A percentile compares a stretch with the other conserved stretches of the same genome.
Evolutionary conservation across 2,797 vertebrate species (phyloP).

Genomic region (Uromys caudimaculatus): DNA sequence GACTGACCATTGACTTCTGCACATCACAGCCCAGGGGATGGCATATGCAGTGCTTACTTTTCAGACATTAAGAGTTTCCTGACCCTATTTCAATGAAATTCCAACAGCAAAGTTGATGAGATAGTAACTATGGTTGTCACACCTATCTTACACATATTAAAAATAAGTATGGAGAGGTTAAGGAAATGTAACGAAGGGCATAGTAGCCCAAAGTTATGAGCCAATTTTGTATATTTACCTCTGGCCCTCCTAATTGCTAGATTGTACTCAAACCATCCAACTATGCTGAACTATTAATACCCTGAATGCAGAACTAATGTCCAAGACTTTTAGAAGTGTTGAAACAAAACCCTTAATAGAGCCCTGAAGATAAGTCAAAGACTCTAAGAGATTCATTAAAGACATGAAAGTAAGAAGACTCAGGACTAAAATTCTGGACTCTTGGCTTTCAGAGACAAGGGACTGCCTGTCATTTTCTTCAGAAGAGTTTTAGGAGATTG

Average conservation of each 20-base stretch:
- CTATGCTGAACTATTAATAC: background rate
- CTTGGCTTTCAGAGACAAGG: background rate
- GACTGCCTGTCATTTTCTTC: background rate
- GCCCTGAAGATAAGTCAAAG: background rate
- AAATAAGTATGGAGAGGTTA: background rate
- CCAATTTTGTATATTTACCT: background rate
- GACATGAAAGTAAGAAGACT: background rate
- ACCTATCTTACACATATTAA: background rate
- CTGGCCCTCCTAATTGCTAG: background rate
- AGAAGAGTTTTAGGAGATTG: background rate
- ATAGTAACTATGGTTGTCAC: background rate
- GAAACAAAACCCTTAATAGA: background rate
- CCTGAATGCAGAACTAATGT: background rate
- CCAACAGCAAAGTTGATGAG: background rate
- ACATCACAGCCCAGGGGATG: background rate
- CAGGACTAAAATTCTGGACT: background rate
- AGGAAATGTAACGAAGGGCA: background rate
- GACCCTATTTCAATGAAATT: background rate
- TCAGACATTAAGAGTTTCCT: background rate
- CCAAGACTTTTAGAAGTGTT: background rate
- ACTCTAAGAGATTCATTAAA: background rate
- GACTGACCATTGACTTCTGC: background rate
- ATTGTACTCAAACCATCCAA: background rate
- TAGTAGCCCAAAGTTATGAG: background rate
- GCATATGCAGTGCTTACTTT: background rate